Evolutionary conservation across 2,888 invertebrate genomes (phyloP).

Genomic region (Stegophylla sp.): DNA sequence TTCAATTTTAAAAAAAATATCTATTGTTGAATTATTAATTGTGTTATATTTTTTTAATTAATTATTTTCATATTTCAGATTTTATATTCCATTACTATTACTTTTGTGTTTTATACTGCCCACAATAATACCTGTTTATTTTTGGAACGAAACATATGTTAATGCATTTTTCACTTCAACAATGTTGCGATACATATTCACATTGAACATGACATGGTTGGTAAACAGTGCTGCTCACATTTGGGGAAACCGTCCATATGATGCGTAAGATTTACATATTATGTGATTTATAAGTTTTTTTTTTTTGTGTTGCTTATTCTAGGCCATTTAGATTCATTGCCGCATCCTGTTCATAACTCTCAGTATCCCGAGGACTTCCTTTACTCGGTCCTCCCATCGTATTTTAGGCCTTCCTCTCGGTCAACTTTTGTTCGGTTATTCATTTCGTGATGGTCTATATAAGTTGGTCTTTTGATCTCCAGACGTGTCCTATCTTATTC

Average conservation of each 20-base stretch:
- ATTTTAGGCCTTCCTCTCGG: no score
- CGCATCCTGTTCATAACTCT: neutral
- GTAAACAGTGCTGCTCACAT: conserved; percentile 90
- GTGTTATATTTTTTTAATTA: neutral
- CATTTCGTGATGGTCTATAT: neutral
- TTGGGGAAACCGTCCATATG: conserved; percentile 78
- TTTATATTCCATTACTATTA: conserved; percentile 71
- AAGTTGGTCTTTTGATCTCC: conserved; percentile 1
- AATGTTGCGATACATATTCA: conserved; percentile 79
- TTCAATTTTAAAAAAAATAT: neutral
- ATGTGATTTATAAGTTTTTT: neutral
- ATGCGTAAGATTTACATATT: conserved; percentile 68
- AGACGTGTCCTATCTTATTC: neutral
- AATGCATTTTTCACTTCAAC: conserved; percentile 75
- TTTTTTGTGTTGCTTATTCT: conserved; percentile 26
- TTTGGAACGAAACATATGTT: conserved; percentile 77
- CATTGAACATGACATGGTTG: conserved; percentile 86
- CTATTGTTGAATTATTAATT: neutral
- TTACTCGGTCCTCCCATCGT: no score
- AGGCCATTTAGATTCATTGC: conserved; percentile 26
- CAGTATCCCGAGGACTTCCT: no score
- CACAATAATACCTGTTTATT: conserved; percentile 76
- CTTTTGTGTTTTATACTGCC: conserved; percentile 73
- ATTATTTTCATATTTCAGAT: conserved; percentile 67
- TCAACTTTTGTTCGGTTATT: no score